Evolutionary conservation across 2,888 invertebrate genomes (phyloP), one percentile per base, ranked within the genome.

Genomic region (Callinectes sapidus): DNA sequence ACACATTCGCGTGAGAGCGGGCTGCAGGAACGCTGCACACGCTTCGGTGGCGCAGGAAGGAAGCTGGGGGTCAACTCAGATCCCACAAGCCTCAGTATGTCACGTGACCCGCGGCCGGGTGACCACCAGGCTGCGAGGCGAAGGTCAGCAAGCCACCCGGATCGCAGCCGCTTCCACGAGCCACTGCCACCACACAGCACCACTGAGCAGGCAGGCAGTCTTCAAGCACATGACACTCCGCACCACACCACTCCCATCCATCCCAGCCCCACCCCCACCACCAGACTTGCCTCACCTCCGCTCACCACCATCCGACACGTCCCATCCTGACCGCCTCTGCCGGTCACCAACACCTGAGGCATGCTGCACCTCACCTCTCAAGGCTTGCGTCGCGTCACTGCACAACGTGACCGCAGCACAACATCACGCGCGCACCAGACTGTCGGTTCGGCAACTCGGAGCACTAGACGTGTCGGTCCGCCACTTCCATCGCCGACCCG

Each of bases 31-130:
- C 81, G 81, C 35, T 81, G 35, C 81, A 81, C 35, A 81, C 32
- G 32, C 81, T 81, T 35, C 32, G 81, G 81, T 81, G 81, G 81
- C 81, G 81, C 81, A 81, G 81, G 81, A 81, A 81, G 81, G 81
- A 71, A 81, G 81, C 81, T 81, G 81, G 8, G 81, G 81, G 81
- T 71, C 81, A 81, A 81, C 81, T 81, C 35, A 81, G n/a, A 14
- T 81, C 81, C 81, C 81, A 81, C 32, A 81, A 81, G 81, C 81
- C 81, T 81, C 81, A 81, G 81, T 81, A 35, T 81, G 81, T 81
- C 35, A 81, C 81, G 35, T 81, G 81, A 35, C 81, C 81, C 32
- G 5, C 81, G 81, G 81, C 81, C 81, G 81, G 81, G 16, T 81
- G 35, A 81, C 81, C 81, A 81, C 32, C 81, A 35, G 81, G 32